Percentiles rank a stretch among this genome's conserved stretches.
Conservation (phyloP, 2,113 vertebrate genomes). For the Alethe castanea region DNA sequence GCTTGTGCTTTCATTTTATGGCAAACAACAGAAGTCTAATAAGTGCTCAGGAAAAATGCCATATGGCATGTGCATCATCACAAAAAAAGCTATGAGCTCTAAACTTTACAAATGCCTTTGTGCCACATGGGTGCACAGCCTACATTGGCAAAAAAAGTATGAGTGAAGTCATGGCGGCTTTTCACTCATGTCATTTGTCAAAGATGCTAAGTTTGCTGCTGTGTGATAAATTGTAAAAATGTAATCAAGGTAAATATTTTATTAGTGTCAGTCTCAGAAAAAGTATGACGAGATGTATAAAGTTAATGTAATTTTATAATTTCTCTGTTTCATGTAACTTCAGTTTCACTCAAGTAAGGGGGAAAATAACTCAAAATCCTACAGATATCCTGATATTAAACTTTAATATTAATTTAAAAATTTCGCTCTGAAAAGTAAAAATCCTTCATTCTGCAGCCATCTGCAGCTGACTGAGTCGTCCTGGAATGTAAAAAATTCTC, state of each 20-base stretch:
- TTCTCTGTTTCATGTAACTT: neutral
- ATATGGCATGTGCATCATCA: neutral
- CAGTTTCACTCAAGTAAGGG: neutral
- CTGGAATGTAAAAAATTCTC: neutral
- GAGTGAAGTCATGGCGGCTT: neutral
- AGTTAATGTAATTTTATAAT: neutral
- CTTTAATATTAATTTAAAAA: neutral
- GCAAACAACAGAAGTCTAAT: conserved; percentile 8
- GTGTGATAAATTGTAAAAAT: neutral
- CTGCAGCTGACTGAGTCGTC: neutral
- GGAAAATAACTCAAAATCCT: neutral
- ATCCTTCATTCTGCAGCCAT: neutral
- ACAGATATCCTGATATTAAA: neutral
- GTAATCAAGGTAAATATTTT: neutral
- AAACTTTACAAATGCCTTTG: neutral
- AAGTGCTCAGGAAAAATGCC: conserved; percentile 4
- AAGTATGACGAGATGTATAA: neutral
- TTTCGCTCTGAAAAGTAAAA: neutral
- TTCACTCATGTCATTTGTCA: neutral
- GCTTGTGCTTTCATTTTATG: conserved; percentile 1
- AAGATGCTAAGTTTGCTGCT: neutral
- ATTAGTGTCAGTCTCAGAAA: neutral
- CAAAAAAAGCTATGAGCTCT: neutral
- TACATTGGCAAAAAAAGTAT: neutral
- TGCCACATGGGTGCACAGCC: neutral